Evolutionary conservation across 2,888 invertebrate species (phyloP), one percentile per base, ranked within the genome.

Genomic region (Oscheius sp.): DNA sequence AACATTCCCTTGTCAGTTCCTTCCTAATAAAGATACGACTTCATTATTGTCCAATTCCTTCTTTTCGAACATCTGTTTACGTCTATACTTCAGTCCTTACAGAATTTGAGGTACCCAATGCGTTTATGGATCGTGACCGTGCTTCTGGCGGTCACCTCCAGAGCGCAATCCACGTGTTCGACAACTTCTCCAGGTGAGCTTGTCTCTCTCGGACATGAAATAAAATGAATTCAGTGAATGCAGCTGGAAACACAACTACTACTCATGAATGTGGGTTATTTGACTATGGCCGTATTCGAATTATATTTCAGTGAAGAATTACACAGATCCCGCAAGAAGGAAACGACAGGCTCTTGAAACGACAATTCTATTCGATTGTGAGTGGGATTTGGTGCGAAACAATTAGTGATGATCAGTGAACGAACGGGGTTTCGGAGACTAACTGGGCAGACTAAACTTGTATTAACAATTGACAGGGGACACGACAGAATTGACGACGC

Each of bases 71-170:
- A 35, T 35, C 35, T 9, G 9, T 35, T 35, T 9, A n/a, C 9
- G 35, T 35, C 35, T 35, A n/a, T 35, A 3, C 35, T 35, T 3
- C 3, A 35, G 35, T 35, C 35, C 35, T 35, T 56, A 16, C 29
- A 61, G 61, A 61, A 35, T 61, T 61, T 61, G 49, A 46, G 66
- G 66, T 66, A 66, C 52, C 41, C 49, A 63, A 66, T 66, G 66
- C 66, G 66, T 49, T 66, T 49, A 52, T 49, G 49, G 66, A 66
- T 66, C 25, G 66, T 66, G 66, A 35, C 66, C 25, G 52, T 49
- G 41, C 25, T 41, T n/a, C 49, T 66, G 35, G 52, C 66, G 49
- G 52, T 35, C 52, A 52, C 52, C 46, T 63, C 45, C 63, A n/a
- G 46, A 9, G 63, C 63, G 25, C 63, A 63, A 45, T 63, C 43